Evolutionary conservation across 2,113 vertebrate species (phyloP), one percentile per base, ranked within the genome.

Genomic region (Varanus komodoensis): DNA sequence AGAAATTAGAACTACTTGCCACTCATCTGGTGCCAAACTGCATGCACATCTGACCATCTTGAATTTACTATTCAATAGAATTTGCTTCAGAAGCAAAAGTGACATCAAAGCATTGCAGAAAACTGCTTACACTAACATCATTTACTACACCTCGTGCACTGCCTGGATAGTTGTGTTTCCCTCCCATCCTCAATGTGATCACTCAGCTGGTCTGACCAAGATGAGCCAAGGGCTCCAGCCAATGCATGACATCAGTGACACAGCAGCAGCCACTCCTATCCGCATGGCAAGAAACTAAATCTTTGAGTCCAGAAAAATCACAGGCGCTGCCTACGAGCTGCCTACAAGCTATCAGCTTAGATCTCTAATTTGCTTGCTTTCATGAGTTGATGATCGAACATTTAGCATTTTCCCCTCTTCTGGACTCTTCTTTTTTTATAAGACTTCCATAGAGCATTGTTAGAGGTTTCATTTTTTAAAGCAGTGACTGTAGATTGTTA

Each of bases 401-500:
- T 90, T 94, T 73, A 82, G 84, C 38, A 93, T 75, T 91, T 44
- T 52, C 87, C 64, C 64, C 91, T 77, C 89, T 82, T 73, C 84
- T 23, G 91, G 79, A 86, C 87, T 94, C 86, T 92, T 94, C 79
- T 89, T 91, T 64, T 93, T 91, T 95, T 93, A 2, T 91, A 48
- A 78, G 27, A 29, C 90, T 92, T 92, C 79, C 87, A 88, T 38
- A 44, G 86, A n/a, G 91, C 48, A 88, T 8, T 71, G 48, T 71
- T 8, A n/a, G n/a, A 8, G 14, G 1, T 38, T 21, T 94, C 92
- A 3, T 44, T 44, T 48, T 89, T 92, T 92, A 32, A 91, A 92
- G 27, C 74, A 93, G 88, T 57, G 52, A 94, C 88, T 0, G 23
- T 77, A 92, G 93, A 89, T 90, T 91, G 92, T 83, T 81, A 93